These are phyloP conservation scores for Helicolenus hilgendorfi DNA, from an alignment of 2,797 vertebrate species.

Conservation along the genomic window DNA sequence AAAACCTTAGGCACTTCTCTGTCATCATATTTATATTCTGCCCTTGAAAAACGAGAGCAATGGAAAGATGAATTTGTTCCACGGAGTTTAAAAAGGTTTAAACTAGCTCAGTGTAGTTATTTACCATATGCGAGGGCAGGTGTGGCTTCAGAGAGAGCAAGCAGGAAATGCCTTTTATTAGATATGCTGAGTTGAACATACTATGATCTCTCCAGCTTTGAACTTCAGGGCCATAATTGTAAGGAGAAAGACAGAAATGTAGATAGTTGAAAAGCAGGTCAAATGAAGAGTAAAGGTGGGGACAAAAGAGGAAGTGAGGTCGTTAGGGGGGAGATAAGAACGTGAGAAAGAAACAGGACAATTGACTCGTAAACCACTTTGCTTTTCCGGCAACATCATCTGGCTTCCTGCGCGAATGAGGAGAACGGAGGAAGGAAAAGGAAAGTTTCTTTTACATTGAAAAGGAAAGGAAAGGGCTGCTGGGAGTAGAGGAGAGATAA, in stretches of 20 bases:
- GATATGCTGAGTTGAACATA: background rate
- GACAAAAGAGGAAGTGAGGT: constrained; percentile 14
- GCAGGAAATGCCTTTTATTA: background rate
- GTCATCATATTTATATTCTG: background rate
- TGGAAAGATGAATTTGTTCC: background rate
- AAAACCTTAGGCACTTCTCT: background rate
- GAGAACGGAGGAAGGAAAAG: constrained; percentile 36
- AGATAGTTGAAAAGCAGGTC: background rate
- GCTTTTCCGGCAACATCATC: constrained; percentile 30
- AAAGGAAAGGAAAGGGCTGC: constrained; percentile 47
- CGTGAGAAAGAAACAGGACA: constrained; percentile 19
- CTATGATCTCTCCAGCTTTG: background rate
- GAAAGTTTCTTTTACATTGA: constrained; percentile 12
- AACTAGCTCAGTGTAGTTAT: background rate
- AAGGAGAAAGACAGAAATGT: background rate
- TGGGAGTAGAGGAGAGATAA: constrained; percentile 29
- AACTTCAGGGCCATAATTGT: background rate
- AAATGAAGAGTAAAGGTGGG: background rate
- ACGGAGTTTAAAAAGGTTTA: background rate
- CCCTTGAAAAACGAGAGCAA: background rate
- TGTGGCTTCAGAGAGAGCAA: background rate
- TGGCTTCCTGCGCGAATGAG: background rate
- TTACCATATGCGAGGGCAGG: background rate
- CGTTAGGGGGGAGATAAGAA: background rate
- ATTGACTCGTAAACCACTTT: constrained; percentile 24